Evolutionary conservation across 2,888 invertebrate genomes (phyloP), one percentile per base, ranked within the genome.

Genomic region (Drosophila limbata): DNA sequence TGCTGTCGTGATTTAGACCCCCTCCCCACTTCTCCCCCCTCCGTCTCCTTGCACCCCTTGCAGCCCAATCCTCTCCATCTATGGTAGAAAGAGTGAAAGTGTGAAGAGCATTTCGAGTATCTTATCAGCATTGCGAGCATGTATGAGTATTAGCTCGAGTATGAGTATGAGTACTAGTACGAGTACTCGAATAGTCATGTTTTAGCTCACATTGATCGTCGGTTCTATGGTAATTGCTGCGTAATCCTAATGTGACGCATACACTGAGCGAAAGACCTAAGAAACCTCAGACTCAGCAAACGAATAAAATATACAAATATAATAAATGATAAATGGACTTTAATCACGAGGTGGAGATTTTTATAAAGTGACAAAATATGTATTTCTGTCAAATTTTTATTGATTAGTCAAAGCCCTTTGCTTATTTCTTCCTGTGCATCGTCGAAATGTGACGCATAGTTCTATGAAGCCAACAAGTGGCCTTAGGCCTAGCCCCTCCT

Each of bases 51-150:
- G 13, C 11, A 21, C 28, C 25, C n/a, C 35, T 40, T 28, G 15
- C 25, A 13, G 21, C 3, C 8, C 15, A 25, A 33, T 37, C 9
- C 44, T 10, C 35, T 25, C 15, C 52, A 28, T 25, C 35, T n/a
- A 5, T 33, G 15, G 60, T 55, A 61, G 63, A 55, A 65, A 51
- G 69, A 81, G 79, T 77, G 81, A 76, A 85, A 79, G 72, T 83
- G 83, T 74, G 80, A 74, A 84, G 70, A 85, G 77, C 44, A 76
- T 66, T 79, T 45, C 10, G 48, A 76, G 73, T 77, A 84, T 87
- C 82, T 87, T 84, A 83, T 87, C 88, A 79, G 85, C 53, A 47
- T 48, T 37, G 56, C 21, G 39, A 61, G 37, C 65, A 61, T 69
- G 63, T 73, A 68, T 48, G 35, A 44, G 28, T 59, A 37, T 33